These are phyloP conservation scores for Macroramphosus scolopax DNA, from an alignment of 2,797 vertebrate species.

Conservation along the genomic window DNA sequence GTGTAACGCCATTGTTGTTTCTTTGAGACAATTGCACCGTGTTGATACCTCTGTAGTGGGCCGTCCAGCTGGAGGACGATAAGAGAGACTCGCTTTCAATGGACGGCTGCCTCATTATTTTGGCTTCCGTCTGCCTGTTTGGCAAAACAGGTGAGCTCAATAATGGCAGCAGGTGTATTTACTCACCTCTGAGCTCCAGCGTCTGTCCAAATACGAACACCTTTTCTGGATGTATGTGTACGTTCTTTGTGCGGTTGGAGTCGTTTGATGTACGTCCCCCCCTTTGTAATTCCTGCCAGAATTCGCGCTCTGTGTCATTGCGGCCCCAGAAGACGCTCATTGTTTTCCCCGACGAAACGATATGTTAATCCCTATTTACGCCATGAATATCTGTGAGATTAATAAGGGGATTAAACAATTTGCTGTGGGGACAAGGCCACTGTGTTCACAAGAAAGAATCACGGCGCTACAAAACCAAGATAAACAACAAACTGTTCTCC, in stretches of 20 bases:
- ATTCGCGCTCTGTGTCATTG: constrained; percentile 53
- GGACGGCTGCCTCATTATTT: constrained; percentile 41
- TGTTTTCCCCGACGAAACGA: constrained; percentile 70
- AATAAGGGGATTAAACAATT: constrained; percentile 67
- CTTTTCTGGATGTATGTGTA: constrained; percentile 16
- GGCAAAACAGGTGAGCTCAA: constrained; percentile 64
- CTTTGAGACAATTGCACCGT: constrained; percentile 27
- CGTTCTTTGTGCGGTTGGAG: constrained; percentile 27
- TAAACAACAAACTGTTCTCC: constrained; percentile 41
- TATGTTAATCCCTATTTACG: constrained; percentile 65
- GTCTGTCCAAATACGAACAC: constrained; percentile 56
- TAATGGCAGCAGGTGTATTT: constrained; percentile 69
- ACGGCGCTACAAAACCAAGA: constrained; percentile 35
- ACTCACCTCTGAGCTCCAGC: constrained; percentile 45
- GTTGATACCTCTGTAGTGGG: constrained; percentile 3
- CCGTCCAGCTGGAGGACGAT: constrained; percentile 29
- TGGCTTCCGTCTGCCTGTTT: neutral
- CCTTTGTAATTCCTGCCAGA: constrained; percentile 71
- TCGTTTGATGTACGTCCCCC: constrained; percentile 70
- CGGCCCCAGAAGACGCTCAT: constrained; percentile 48
- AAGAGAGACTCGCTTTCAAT: constrained; percentile 23
- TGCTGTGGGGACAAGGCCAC: constrained; percentile 43
- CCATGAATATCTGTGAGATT: constrained; percentile 62
- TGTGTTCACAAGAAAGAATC: constrained; percentile 50
- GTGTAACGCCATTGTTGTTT: constrained; percentile 17